Evolutionary conservation across 2,797 vertebrate species (phyloP).

Genomic region (Cetoscarus ocellatus): DNA sequence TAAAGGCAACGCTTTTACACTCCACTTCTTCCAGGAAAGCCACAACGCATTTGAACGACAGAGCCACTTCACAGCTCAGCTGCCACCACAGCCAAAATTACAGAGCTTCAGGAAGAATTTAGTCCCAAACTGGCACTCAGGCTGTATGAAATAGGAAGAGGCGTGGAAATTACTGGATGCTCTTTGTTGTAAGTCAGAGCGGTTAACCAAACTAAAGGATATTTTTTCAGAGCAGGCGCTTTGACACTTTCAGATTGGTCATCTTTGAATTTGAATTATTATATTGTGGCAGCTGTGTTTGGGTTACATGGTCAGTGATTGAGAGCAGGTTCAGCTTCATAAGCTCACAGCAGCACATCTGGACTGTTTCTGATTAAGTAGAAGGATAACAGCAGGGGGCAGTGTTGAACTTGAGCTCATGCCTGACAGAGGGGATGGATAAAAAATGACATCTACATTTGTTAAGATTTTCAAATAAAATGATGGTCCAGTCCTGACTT

Average conservation of each 20-base stretch:
- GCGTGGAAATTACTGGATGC: conserved; percentile 39
- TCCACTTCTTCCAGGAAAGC: conserved; percentile 41
- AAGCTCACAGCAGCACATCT: conserved; percentile 42
- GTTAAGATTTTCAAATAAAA: conserved; percentile 2
- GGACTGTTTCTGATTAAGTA: conserved; percentile 30
- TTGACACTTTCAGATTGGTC: conserved; percentile 37
- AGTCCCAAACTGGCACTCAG: conserved; percentile 33
- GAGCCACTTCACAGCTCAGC: conserved; percentile 45
- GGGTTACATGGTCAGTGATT: conserved; percentile 33
- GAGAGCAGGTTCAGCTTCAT: conserved; percentile 20
- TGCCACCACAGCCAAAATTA: conserved; percentile 65
- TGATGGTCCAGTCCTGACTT: neutral
- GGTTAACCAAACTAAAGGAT: conserved; percentile 33
- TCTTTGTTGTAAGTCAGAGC: conserved; percentile 27
- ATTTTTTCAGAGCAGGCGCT: conserved; percentile 25
- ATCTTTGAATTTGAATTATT: conserved; percentile 42
- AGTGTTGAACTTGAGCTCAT: conserved; percentile 64
- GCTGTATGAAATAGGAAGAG: conserved; percentile 34
- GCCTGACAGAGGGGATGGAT: conserved; percentile 1
- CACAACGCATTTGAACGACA: conserved; percentile 46
- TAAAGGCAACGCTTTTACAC: conserved; percentile 40
- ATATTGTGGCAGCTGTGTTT: conserved; percentile 46
- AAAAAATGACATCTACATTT: neutral
- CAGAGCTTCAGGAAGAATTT: conserved; percentile 44
- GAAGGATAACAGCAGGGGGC: conserved; percentile 76